phyloP scores from a whole-genome alignment of 2,113 vertebrate genomes.

The Rhabdomys dilectus region DNA sequence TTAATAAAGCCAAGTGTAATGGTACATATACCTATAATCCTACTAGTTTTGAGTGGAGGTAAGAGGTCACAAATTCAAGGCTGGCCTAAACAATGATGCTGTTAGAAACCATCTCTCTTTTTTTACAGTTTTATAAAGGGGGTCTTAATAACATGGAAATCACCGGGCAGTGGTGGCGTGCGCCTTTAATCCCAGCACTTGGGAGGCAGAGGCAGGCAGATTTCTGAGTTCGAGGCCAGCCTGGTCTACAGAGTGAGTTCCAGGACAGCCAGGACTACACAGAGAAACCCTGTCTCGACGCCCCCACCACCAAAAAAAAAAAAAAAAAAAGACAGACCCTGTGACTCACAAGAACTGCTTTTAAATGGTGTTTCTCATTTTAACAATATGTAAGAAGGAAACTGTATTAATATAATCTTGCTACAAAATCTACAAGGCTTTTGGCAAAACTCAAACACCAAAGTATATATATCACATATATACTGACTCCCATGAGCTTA shows the following conservation, averaged over 20 bases:
- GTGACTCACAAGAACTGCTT: neutral
- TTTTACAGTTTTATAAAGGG: neutral
- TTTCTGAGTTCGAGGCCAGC: too few species aligned
- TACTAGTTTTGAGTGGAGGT: neutral
- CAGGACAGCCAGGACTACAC: too few species aligned
- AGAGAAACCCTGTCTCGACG: too few species aligned
- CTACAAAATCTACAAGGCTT: slow-evolving; percentile 7
- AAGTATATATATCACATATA: neutral
- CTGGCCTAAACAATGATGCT: neutral
- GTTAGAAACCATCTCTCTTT: neutral
- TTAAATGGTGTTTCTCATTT: neutral
- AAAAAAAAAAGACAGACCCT: neutral
- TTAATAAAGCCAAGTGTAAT: neutral
- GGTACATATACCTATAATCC: neutral
- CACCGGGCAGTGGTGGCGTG: too few species aligned
- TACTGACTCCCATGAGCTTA: neutral
- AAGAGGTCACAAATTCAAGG: neutral
- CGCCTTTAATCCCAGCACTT: too few species aligned
- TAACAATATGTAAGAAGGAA: neutral
- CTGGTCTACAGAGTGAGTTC: too few species aligned
- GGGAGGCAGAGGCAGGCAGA: too few species aligned
- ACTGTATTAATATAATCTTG: slow-evolving; percentile 2
- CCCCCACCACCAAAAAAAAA: too few species aligned
- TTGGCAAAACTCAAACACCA: slow-evolving; percentile 48
- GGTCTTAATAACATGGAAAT: neutral